phyloP scores from a whole-genome alignment of 2,113 vertebrate genomes.

The Myiopsitta monachus region DNA sequence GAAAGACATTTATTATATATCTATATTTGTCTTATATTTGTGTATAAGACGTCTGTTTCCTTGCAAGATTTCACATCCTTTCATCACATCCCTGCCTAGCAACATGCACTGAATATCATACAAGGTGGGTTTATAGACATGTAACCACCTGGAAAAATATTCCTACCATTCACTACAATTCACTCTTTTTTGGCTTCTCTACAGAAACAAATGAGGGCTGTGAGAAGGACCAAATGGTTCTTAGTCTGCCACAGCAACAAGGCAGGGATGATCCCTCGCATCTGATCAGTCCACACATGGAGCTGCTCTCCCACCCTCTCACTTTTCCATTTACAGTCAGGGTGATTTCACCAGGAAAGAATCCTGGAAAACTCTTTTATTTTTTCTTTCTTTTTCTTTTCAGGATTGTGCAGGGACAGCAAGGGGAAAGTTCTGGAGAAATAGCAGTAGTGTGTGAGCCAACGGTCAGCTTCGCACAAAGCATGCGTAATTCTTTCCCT shows the following conservation, averaged over 20 bases:
- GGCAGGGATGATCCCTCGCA: background rate
- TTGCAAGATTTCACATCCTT: background rate
- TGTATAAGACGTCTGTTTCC: background rate
- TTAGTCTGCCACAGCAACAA: background rate
- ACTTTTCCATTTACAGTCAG: background rate
- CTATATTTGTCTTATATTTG: too few species aligned
- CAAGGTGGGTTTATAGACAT: background rate
- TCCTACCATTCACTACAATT: background rate
- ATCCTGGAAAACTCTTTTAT: background rate
- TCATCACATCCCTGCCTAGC: background rate
- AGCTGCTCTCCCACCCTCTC: background rate
- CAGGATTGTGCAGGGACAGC: background rate
- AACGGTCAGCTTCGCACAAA: constrained; percentile 3
- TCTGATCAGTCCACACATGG: background rate
- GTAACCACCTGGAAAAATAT: background rate
- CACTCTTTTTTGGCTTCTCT: background rate
- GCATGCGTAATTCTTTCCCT: constrained; percentile 39
- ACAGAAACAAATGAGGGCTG: background rate
- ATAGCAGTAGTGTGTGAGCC: background rate
- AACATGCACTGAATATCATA: background rate
- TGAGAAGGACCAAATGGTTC: background rate
- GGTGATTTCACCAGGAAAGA: background rate
- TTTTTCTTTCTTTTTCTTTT: too few species aligned
- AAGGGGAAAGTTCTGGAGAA: constrained; percentile 30
- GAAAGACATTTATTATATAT: too few species aligned